These are phyloP conservation scores for Heliconius ismenius DNA, from an alignment of 2,888 invertebrate genomes.

Conservation along the genomic window DNA sequence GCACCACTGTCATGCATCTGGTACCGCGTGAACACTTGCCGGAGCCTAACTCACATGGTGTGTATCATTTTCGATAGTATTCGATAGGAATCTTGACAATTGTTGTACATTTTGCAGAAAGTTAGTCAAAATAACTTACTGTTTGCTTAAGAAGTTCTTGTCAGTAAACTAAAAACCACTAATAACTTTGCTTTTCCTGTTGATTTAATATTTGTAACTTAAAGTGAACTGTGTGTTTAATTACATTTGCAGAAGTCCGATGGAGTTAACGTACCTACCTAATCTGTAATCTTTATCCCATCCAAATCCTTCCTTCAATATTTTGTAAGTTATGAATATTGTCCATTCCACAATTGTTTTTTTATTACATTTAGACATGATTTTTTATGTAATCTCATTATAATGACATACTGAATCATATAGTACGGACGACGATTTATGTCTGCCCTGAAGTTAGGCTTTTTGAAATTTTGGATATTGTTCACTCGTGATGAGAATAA, in stretches of 20 bases:
- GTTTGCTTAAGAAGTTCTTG: too few species aligned
- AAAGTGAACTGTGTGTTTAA: background rate
- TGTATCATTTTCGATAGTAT: conserved; percentile 12
- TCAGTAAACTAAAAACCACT: background rate
- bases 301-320: conserved; percentile 53
- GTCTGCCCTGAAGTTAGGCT: background rate
- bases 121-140: background rate
- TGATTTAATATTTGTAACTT: background rate
- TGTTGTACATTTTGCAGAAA: background rate
- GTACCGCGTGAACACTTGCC: conserved; percentile 99
- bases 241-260: conserved; percentile 73
- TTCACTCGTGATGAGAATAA: background rate
- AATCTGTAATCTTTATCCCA: conserved; percentile 47
- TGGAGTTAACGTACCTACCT: conserved; percentile 64
- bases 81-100: background rate
- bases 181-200: background rate
- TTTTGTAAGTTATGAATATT: conserved; percentile 46
- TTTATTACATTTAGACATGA: background rate
- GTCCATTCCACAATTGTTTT: background rate
- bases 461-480: background rate
- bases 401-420: background rate
- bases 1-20: conserved; percentile 99
- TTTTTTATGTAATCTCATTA: too few species aligned
- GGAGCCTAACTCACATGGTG: conserved; percentile 98
- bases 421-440: background rate